Evolutionary conservation across 2,888 invertebrate species (phyloP).

Genomic region (Camptogramma bilineatum): DNA sequence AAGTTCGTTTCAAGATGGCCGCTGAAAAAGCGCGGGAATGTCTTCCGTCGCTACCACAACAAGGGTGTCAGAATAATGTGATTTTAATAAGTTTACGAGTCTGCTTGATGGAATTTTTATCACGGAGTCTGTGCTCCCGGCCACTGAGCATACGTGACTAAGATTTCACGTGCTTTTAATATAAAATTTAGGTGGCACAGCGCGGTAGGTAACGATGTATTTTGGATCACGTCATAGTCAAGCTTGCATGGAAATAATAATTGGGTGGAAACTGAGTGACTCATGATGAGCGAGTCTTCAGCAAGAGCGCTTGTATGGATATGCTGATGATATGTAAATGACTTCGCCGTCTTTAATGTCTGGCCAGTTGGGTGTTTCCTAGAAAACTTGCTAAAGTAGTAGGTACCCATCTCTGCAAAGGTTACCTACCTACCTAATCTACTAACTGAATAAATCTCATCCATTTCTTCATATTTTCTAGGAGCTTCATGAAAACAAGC

Average conservation of each 20-base stretch:
- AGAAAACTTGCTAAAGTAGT: slow-evolving; percentile 4
- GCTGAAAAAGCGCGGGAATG: slow-evolving; percentile 67
- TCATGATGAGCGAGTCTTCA: slow-evolving; percentile 34
- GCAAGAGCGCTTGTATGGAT: slow-evolving; percentile 21
- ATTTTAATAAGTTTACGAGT: slow-evolving; percentile 46
- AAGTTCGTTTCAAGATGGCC: slow-evolving; percentile 64
- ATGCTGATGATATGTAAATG: slow-evolving; percentile 14
- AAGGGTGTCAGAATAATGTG: slow-evolving; percentile 35
- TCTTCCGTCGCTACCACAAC: slow-evolving; percentile 51
- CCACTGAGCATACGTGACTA: slow-evolving; percentile 77
- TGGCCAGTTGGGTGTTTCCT: slow-evolving; percentile 8
- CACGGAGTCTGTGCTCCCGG: slow-evolving; percentile 69
- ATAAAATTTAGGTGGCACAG: slow-evolving; percentile 76
- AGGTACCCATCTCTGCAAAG: too few relatives aligned
- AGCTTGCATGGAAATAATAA: slow-evolving; percentile 60
- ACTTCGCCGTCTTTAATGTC: slow-evolving; percentile 13
- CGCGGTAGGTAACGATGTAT: slow-evolving; percentile 67
- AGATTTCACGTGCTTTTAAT: slow-evolving; percentile 72
- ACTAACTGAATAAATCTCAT: too few relatives aligned
- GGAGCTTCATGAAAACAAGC: too few relatives aligned
- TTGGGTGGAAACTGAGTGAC: slow-evolving; percentile 42
- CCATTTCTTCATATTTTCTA: too few relatives aligned
- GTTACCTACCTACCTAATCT: too few relatives aligned
- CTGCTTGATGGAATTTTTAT: slow-evolving; percentile 67
- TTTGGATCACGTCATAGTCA: slow-evolving; percentile 65